Percentiles rank a stretch among this genome's conserved stretches.
These are phyloP conservation scores for Microctonus brassicae DNA, from an alignment of 2,888 invertebrate genomes.

Conservation along the genomic window DNA sequence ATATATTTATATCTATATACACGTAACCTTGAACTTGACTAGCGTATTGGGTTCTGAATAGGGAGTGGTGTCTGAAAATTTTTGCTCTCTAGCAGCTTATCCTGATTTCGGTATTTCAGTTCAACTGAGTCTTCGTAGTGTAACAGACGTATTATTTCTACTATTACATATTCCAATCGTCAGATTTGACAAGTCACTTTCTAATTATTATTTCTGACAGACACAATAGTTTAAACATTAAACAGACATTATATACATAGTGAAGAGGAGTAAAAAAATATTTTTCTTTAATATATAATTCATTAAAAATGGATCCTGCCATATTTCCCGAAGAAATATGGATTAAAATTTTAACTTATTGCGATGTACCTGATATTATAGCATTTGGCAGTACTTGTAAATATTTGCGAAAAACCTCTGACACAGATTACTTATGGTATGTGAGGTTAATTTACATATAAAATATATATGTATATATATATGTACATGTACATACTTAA, in stretches of 20 bases:
- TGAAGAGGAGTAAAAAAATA: too few relatives aligned
- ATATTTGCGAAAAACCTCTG: conserved; percentile 65
- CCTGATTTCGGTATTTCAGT: conserved; percentile 8
- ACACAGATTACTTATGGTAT: conserved; percentile 68
- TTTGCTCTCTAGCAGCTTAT: conserved; percentile 43
- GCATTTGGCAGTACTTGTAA: conserved; percentile 68
- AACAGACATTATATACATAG: too few relatives aligned
- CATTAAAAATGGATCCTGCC: conserved; percentile 63
- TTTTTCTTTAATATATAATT: conserved; percentile 31
- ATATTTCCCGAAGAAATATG: conserved; percentile 69
- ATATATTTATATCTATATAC: background rate
- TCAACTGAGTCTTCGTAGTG: background rate
- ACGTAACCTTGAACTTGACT: conserved; percentile 68
- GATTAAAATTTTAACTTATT: conserved; percentile 68
- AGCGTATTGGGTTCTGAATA: conserved; percentile 61
- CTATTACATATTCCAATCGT: conserved; percentile 3
- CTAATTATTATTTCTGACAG: background rate
- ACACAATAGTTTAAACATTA: too few relatives aligned
- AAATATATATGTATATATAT: too few relatives aligned
- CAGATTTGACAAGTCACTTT: background rate
- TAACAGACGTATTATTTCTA: background rate
- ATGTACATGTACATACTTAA: too few relatives aligned
- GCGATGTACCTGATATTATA: conserved; percentile 68
- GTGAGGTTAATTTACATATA: conserved; percentile 56
- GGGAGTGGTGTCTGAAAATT: conserved; percentile 63